Evolutionary conservation across 2,797 vertebrate genomes (phyloP).

Genomic region (Gymnodraco acuticeps): DNA sequence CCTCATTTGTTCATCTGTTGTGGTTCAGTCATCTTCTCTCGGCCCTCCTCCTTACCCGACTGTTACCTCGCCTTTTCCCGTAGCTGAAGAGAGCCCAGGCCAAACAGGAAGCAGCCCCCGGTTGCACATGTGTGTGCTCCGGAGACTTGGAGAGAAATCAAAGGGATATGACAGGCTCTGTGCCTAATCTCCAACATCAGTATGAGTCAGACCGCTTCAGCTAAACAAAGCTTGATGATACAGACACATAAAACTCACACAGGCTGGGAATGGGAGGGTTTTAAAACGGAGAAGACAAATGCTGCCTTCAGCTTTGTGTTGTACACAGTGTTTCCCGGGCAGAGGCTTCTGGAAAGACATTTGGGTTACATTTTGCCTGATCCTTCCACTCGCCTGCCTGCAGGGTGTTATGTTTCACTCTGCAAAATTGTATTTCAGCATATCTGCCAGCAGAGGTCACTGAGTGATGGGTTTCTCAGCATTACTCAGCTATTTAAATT

Average conservation of each 20-base stretch:
- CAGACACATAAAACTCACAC: constrained; percentile 52
- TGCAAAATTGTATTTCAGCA: constrained; percentile 65
- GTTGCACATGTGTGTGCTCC: constrained; percentile 70
- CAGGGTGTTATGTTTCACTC: constrained; percentile 62
- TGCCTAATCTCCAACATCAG: constrained; percentile 68
- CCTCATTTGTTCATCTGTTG: constrained; percentile 55
- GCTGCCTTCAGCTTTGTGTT: constrained; percentile 30
- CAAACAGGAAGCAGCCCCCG: constrained; percentile 78
- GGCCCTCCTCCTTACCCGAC: constrained; percentile 20
- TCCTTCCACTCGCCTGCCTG: constrained; percentile 55
- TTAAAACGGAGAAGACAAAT: constrained; percentile 32
- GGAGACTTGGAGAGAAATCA: constrained; percentile 74
- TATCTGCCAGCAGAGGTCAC: constrained; percentile 77
- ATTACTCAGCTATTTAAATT: constrained; percentile 20
- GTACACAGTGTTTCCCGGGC: constrained; percentile 39
- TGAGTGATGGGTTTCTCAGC: constrained; percentile 38
- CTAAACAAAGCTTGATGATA: constrained; percentile 56
- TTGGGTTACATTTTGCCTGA: constrained; percentile 54
- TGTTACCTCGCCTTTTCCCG: constrained; percentile 75
- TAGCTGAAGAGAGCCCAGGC: constrained; percentile 54
- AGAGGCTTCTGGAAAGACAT: constrained; percentile 53
- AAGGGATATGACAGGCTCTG: constrained; percentile 69
- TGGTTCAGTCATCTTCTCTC: constrained; percentile 35
- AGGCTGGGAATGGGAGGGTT: constrained; percentile 16
- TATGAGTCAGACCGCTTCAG: constrained; percentile 65